Base-by-base conservation (phyloP, 2,888 invertebrate species). In the Hesperia comma region DNA sequence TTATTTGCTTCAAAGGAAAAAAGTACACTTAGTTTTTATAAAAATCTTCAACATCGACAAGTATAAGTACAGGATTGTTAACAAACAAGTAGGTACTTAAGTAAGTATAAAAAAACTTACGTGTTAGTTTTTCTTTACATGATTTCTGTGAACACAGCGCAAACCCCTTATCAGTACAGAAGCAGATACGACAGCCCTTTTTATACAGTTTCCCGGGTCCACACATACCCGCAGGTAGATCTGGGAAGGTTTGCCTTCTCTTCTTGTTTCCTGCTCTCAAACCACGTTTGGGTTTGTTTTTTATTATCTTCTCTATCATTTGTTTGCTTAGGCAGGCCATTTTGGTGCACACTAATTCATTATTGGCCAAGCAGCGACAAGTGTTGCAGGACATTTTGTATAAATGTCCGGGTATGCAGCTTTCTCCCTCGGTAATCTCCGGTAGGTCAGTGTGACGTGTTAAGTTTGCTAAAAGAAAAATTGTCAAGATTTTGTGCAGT, bases 381-480 rank as follows among this genome's bases (percentile, higher is more conserved):
- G 79, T 82, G 58, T 92, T 92, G 70, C 92, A 92, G 0, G 79
- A 80, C 70, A 82, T 74, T 66, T 70, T 80, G 69, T 92, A 92
- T 3, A 71, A 21, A 43, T 77, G 73, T 0, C 86, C 85, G 0
- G 78, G 74, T 0, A 70, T 60, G 66, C 92, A 91, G 2, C 67
- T 64, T 1, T 86, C 73, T 0, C 85, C 88, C 7, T 79, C 71
- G 5, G 67, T 72, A 15, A 88, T 86, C 63, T 77, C 76, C 0
- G 85, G 83, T 0, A 86, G 73, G 2, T 75, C 60, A 8, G 70
- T 32, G 14, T 62, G n/a, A 15, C 10, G 60, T 53, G 57, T 56
- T 32, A 33, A 5, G 32, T 49, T 60, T 21, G 61, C 51, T 78
- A 67, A 56, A 70, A 67, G 5, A 53, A 53, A 19, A 19, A 49